A percentile compares a stretch with the other conserved stretches of the same genome.
phyloP scores from a whole-genome alignment of 1,140 invertebrate genomes.

The Diabrotica undecimpunctata region DNA sequence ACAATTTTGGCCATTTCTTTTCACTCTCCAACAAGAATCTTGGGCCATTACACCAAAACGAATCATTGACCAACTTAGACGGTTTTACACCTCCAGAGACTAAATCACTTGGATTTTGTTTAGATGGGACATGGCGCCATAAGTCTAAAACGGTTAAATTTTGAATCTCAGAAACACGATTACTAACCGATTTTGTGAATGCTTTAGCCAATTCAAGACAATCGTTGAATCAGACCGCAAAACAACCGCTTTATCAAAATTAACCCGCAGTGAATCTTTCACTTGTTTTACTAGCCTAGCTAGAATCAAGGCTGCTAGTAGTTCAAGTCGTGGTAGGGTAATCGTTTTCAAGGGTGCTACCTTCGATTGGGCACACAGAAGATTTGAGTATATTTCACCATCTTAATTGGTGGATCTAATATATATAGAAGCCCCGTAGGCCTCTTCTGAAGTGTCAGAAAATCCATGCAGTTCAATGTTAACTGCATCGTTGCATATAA shows the following conservation, averaged over 20 bases:
- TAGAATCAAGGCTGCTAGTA: slow-evolving; percentile 20
- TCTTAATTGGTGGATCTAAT: slow-evolving; percentile 7
- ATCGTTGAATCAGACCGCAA: too few relatives aligned
- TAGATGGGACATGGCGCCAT: too few relatives aligned
- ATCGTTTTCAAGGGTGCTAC: slow-evolving; percentile 35
- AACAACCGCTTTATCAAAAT: slow-evolving; percentile 26
- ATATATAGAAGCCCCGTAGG: slow-evolving; percentile 23
- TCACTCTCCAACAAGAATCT: too few relatives aligned
- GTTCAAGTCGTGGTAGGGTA: slow-evolving; percentile 33
- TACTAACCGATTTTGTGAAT: too few relatives aligned
- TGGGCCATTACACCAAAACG: too few relatives aligned
- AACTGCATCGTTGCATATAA: not conserved
- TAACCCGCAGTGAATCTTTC: slow-evolving; percentile 21
- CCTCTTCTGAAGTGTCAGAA: slow-evolving; percentile 21
- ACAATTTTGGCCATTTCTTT: too few relatives aligned
- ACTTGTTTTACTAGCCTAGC: slow-evolving; percentile 15
- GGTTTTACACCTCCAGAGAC: too few relatives aligned
- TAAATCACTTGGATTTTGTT: too few relatives aligned
- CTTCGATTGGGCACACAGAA: slow-evolving; percentile 33
- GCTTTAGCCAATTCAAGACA: too few relatives aligned
- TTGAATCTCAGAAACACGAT: too few relatives aligned
- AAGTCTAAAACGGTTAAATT: too few relatives aligned
- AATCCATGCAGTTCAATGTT: slow-evolving; percentile 24
- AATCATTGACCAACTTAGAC: too few relatives aligned
- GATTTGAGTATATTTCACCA: not conserved